phyloP scores from a whole-genome alignment of 2,113 vertebrate species.

The Zosterops japonicus region DNA sequence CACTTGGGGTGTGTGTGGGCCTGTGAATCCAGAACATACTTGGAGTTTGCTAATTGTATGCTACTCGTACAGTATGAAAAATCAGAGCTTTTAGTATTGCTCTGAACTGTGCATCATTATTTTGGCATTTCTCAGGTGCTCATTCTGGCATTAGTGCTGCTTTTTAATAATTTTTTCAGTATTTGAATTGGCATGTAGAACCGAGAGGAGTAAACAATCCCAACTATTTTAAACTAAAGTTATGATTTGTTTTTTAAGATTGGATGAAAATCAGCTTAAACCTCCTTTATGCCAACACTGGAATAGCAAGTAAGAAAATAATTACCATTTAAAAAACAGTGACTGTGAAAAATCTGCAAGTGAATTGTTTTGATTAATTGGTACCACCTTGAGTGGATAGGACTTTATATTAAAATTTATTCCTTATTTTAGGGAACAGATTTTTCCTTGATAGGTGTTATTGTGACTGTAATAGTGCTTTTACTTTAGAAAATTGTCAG shows the following conservation, averaged over 20 bases:
- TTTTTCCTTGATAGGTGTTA: neutral
- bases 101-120: neutral
- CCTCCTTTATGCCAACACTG: neutral
- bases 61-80: accelerated
- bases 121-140: neutral
- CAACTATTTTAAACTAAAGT: constrained; percentile 21
- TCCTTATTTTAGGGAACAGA: neutral
- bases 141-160: neutral
- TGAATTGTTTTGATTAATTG: neutral
- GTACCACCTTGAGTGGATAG: neutral
- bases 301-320: constrained; percentile 5
- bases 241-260: constrained; percentile 13
- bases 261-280: constrained; percentile 30
- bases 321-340: neutral
- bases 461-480: neutral
- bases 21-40: neutral
- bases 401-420: neutral
- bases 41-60: neutral
- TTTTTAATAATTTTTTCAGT: neutral
- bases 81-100: neutral
- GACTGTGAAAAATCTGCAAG: neutral
- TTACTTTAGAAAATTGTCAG: neutral
- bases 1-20: neutral
- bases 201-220: neutral
- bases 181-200: neutral